phyloP scores from a whole-genome alignment of 2,113 vertebrate genomes.

The Pampusana beccarii region DNA sequence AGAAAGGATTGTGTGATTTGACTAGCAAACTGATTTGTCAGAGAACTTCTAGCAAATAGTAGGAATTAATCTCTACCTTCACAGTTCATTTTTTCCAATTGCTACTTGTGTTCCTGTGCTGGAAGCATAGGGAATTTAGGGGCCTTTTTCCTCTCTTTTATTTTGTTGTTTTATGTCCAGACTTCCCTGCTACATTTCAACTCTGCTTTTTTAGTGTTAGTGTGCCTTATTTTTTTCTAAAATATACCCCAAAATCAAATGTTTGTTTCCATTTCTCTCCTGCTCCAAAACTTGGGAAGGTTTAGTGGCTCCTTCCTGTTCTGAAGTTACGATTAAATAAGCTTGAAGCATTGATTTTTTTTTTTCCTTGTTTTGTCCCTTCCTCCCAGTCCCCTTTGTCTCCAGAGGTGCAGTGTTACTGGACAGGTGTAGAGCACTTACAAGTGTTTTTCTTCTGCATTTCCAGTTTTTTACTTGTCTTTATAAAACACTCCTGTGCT shows the following conservation, averaged over 20 bases:
- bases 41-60: background rate
- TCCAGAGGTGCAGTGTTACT: background rate
- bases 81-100: background rate
- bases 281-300: background rate
- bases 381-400: background rate
- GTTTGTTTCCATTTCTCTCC: background rate
- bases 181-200: background rate
- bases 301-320: background rate
- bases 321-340: background rate
- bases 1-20: background rate
- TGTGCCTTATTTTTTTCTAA: background rate
- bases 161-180: background rate
- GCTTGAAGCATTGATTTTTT: background rate
- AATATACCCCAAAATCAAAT: background rate
- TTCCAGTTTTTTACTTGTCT: background rate
- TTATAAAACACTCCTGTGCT: background rate
- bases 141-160: background rate
- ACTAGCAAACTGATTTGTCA: background rate
- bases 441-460: background rate
- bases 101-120: background rate
- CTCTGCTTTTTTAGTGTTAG: background rate
- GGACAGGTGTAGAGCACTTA: background rate
- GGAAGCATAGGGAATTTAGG: background rate
- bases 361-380: background rate
- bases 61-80: background rate